A percentile compares a stretch with the other conserved stretches of the same genome.
These are phyloP conservation scores for Synergus umbraculus DNA, from an alignment of 2,888 invertebrate species.

Conservation along the genomic window DNA sequence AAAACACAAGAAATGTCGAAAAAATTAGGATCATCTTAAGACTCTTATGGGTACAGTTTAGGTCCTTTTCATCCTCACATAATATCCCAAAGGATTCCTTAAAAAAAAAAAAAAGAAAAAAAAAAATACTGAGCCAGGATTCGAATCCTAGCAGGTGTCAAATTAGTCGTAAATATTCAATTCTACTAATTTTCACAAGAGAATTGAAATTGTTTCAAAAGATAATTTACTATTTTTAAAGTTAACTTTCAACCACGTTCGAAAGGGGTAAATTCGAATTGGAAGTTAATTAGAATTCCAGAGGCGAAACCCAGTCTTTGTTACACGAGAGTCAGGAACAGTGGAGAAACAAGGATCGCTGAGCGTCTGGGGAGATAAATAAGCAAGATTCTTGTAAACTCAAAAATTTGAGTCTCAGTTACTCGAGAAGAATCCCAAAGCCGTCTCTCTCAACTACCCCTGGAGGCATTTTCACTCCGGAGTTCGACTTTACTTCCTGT, in stretches of 20 bases:
- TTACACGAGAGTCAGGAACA: background rate
- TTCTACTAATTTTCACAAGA: too few relatives aligned
- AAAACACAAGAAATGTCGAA: background rate
- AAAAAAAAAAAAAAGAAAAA: too few relatives aligned
- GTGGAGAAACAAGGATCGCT: background rate
- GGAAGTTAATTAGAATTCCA: background rate
- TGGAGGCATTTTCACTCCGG: background rate
- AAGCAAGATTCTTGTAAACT: background rate
- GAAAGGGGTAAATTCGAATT: too few relatives aligned
- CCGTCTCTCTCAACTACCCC: background rate
- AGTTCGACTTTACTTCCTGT: background rate
- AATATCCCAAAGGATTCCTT: background rate
- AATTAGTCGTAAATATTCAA: too few relatives aligned
- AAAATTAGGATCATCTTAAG: slow-evolving; percentile 1
- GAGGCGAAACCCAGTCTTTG: background rate
- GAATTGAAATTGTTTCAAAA: too few relatives aligned
- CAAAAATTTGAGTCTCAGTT: background rate
- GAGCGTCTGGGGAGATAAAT: background rate
- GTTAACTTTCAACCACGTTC: too few relatives aligned
- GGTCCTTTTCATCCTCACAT: background rate
- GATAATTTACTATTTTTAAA: too few relatives aligned
- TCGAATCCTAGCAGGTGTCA: too few relatives aligned
- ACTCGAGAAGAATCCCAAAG: background rate
- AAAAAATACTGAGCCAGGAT: too few relatives aligned
- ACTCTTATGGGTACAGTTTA: background rate